Evolutionary conservation across 92 coral and sea anemone species (phyloP).

Genomic region (Phenganax stokvisi): DNA sequence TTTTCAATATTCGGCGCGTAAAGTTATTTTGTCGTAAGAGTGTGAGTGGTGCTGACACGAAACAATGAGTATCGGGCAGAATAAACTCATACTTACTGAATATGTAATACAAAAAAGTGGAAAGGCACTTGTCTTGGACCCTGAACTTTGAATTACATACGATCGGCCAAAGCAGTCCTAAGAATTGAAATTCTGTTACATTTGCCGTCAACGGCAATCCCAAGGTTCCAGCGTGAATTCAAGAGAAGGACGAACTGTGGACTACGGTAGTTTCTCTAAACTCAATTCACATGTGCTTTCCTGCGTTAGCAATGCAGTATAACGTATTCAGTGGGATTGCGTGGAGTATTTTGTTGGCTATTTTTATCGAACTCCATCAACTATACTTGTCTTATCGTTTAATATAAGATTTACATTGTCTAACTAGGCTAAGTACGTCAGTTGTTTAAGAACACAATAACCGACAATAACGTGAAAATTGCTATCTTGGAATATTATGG

Average conservation of each 20-base stretch:
- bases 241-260: not conserved
- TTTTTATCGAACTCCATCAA: not conserved
- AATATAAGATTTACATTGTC: not conserved
- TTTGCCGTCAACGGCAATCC: too few species aligned
- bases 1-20: not conserved
- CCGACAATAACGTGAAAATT: not conserved
- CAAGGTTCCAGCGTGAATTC: too few species aligned
- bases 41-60: slow-evolving; percentile 20
- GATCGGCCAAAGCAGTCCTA: too few species aligned
- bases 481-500: not conserved
- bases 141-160: too few species aligned
- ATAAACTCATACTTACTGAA: not conserved
- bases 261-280: not conserved
- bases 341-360: not conserved
- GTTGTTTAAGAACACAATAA: not conserved
- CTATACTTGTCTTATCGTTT: not conserved
- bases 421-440: not conserved
- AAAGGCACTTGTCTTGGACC: too few species aligned
- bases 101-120: too few species aligned
- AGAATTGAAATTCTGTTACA: too few species aligned
- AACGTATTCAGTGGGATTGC: not conserved
- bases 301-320: not conserved
- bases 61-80: not conserved
- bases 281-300: not conserved
- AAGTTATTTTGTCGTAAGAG: not conserved